Conservation (phyloP, 1,140 invertebrate genomes). For the Lepidurus apus region DNA sequence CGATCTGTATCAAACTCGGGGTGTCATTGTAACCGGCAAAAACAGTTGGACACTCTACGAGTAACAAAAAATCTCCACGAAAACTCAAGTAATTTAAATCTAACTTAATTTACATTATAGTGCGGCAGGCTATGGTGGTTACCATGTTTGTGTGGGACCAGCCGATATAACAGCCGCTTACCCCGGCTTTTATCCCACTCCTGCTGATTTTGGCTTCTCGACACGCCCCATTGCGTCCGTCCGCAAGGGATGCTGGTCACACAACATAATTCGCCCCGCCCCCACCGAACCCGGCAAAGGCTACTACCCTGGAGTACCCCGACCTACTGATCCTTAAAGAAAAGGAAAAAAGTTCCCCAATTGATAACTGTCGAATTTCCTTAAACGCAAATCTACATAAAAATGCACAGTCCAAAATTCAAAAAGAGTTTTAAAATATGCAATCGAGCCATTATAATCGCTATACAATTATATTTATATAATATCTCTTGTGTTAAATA, state of each 20-base stretch:
- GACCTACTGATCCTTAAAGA: neutral
- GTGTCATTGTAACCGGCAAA: slow-evolving; percentile 28
- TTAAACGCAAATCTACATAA: slow-evolving; percentile 19
- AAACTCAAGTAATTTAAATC: neutral
- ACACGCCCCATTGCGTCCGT: slow-evolving; percentile 23
- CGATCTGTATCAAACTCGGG: neutral
- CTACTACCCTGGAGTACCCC: slow-evolving; percentile 1
- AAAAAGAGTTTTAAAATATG: too few species aligned
- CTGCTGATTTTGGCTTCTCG: slow-evolving; percentile 30
- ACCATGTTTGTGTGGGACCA: slow-evolving; percentile 30
- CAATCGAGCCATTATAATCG: too few species aligned
- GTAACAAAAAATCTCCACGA: slow-evolving; percentile 15
- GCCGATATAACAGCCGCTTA: slow-evolving; percentile 28
- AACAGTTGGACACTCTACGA: slow-evolving; percentile 31
- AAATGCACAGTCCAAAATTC: neutral
- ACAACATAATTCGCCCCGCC: neutral
- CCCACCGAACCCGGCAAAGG: neutral
- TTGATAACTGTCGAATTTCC: neutral
- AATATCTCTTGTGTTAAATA: too few species aligned
- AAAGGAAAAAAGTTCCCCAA: neutral
- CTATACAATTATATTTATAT: too few species aligned
- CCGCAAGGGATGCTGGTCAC: slow-evolving; percentile 28
- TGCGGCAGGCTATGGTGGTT: slow-evolving; percentile 25
- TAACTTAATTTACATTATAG: neutral
- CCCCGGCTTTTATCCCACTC: slow-evolving; percentile 25